Base-by-base conservation (phyloP, 2,888 invertebrate genomes). In the Cheilosia impressa region DNA sequence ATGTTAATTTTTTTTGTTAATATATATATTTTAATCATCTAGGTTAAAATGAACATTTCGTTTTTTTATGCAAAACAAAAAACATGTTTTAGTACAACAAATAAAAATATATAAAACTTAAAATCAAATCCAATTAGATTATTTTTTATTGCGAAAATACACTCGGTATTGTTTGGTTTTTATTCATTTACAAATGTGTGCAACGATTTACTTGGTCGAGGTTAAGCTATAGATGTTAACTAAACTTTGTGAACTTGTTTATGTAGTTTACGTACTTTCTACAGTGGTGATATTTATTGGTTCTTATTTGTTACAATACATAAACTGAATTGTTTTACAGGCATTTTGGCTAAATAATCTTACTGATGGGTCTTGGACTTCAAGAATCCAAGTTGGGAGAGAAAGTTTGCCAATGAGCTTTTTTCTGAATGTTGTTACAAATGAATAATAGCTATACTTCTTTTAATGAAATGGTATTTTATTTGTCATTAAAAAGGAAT, bases 51-150 rank as follows among this genome's bases (percentile, higher is more conserved):
- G 55, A 78, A 75, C 75, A 83, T 75, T 87, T 52, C 17, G 38
- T 47, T 47, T 47, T 47, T 52, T 78, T 79, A 87, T 79, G 83
- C 78, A 84, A 83, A 84, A 76, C 50, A 84, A 87, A 85, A 85
- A 85, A 85, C 77, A 85, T 76, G 71, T 80, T 85, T 75, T 41
- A 72, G 22, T 73, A 69, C 43, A 66, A 58, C 22, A 50, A 73
- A 72, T 1, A 22, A 45, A 60, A 69, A 72, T 41, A 72, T 41
- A 27, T 6, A 41, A 55, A 71, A 71, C 75, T 43, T 66, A 57
- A 47, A 50, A 68, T 57, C 62, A 63, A 53, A 31, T 76, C 72
- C 72, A 80, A 84, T 79, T 72, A 58, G 66, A 53, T 76, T 41
- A 62, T 69, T 75, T 73, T 45, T 38, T 57, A 24, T 19, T 60